phyloP scores from a whole-genome alignment of 2,888 invertebrate genomes.

The Malacosoma neustria region DNA sequence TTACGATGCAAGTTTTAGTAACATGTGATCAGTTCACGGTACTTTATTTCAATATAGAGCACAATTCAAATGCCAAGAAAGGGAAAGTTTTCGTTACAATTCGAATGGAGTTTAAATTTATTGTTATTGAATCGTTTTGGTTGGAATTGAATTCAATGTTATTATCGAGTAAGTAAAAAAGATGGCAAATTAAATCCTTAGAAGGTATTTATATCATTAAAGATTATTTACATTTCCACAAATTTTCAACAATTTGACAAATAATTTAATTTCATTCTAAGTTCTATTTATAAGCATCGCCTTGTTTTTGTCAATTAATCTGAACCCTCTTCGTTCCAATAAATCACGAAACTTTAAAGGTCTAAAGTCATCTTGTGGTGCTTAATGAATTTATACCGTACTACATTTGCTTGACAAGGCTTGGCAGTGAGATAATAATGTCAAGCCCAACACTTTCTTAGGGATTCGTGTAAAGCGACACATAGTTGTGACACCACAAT shows the following conservation, averaged over 20 bases:
- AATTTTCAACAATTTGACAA: background rate
- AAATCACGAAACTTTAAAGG: background rate
- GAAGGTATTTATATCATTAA: too few relatives aligned
- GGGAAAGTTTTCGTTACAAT: background rate
- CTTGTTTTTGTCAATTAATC: background rate
- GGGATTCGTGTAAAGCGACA: too few relatives aligned
- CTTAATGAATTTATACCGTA: background rate
- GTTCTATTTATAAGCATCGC: background rate
- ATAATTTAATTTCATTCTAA: background rate
- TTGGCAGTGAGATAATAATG: too few relatives aligned
- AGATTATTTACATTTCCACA: too few relatives aligned
- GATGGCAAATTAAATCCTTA: too few relatives aligned
- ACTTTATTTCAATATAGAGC: background rate
- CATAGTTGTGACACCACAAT: too few relatives aligned
- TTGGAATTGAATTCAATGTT: too few relatives aligned
- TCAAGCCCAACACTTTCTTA: too few relatives aligned
- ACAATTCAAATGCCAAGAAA: background rate
- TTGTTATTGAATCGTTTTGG: too few relatives aligned
- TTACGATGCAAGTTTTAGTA: background rate
- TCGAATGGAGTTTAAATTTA: too few relatives aligned
- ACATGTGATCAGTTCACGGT: background rate
- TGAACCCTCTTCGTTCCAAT: background rate
- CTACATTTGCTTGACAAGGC: background rate
- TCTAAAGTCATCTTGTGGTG: background rate
- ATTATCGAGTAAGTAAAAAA: too few relatives aligned